Base-by-base conservation (phyloP, 2,797 vertebrate genomes). In the Dallia pectoralis region DNA sequence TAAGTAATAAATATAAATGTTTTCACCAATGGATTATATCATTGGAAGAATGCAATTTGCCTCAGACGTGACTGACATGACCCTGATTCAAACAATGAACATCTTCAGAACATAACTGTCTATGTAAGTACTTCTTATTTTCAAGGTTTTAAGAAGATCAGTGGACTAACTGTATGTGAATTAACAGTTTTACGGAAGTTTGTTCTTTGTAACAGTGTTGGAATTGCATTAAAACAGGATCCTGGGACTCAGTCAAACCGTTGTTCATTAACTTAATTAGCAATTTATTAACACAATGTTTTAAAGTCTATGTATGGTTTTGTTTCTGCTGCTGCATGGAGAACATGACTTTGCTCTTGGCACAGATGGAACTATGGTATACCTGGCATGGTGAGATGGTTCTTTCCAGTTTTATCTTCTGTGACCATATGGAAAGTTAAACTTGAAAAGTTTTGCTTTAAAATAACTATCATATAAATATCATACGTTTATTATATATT, bases 321-420 rank as follows among this genome's bases (percentile, higher is more conserved):
- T 64, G 40, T 18, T 1, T 61, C 22, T 62, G 47, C 19, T 18
- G 36, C 51, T 36, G 61, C 25, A 53, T 71, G 76, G 25, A 74
- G 5, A 72, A 30, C 3, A 61, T 44, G 72, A 51, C 14, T 81
- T 12, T 81, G 76, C 51, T 76, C 71, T 29, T 76, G 74, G 19
- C 64, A 74, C 44, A 4, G 11, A 2, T 61, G 6, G 29, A 51
- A 29, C 1, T 63, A 2, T 75, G 75, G 77, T 82, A 73, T 61
- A 67, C 71, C 6, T 74, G 29, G 40, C 56, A 67, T 22, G 75
- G 74, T 82, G 67, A 70, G 77, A 74, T 11, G 4, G 1, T 16
- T 27, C 15, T 18, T 64, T 14, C 6, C 19, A 47, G 5, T 12
- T 25, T 15, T 18, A 33, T 33, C 62, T 64, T 8, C 14, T 30